These are phyloP conservation scores for Cantharis rustica DNA, from an alignment of 2,888 invertebrate species.

Conservation along the genomic window DNA sequence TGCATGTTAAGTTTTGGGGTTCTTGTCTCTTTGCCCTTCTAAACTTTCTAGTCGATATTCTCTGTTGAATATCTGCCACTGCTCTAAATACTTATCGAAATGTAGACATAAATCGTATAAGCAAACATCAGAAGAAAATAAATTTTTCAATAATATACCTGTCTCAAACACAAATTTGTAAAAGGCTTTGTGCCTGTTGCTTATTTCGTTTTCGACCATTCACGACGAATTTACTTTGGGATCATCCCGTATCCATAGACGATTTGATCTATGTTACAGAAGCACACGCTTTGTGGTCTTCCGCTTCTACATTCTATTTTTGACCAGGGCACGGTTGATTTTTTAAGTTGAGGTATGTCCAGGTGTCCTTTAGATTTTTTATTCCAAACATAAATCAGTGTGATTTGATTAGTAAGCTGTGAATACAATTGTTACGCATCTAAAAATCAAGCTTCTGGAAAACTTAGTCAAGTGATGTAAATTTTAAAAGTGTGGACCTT, in stretches of 20 bases:
- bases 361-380: conserved; percentile 10
- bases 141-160: neutral
- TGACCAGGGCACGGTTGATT: neutral
- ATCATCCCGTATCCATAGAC: conserved; percentile 6
- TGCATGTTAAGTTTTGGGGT: conserved; percentile 38
- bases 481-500: conserved; percentile 1
- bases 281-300: conserved; percentile 27
- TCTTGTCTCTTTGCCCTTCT: conserved; percentile 12
- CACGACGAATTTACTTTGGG: neutral
- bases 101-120: neutral
- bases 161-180: neutral
- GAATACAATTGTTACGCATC: neutral
- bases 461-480: conserved; percentile 15
- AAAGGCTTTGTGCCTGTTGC: conserved; percentile 2
- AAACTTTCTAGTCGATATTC: conserved; percentile 21
- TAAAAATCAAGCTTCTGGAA: conserved; percentile 16
- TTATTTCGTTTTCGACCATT: neutral
- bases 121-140: neutral
- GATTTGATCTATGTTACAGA: conserved; percentile 16
- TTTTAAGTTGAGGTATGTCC: conserved; percentile 6
- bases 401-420: conserved; percentile 1
- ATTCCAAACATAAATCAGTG: neutral
- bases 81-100: neutral
- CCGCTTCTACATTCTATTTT: conserved; percentile 11
- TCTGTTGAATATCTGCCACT: conserved; percentile 19